phyloP scores from a whole-genome alignment of 2,888 invertebrate species.

The Ditula angustiorana region DNA sequence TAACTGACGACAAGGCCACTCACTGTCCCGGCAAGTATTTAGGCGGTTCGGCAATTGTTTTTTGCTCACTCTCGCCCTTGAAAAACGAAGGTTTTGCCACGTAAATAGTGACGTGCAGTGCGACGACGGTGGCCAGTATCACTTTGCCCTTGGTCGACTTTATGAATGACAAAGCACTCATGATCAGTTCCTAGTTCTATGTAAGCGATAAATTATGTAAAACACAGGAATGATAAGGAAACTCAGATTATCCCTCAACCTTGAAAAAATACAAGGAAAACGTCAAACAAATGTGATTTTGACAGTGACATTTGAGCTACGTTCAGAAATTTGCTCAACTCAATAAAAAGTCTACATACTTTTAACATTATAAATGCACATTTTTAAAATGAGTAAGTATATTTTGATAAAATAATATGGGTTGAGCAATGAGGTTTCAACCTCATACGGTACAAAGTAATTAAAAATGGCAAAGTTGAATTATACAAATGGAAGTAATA shows the following conservation, averaged over 20 bases:
- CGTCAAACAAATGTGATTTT: constrained; percentile 28
- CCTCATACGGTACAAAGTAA: too few relatives aligned
- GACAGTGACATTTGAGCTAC: constrained; percentile 19
- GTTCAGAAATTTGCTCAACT: constrained; percentile 13
- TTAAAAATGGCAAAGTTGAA: too few relatives aligned
- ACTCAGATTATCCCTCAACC: constrained; percentile 6
- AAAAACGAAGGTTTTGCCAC: constrained; percentile 77
- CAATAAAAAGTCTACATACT: too few relatives aligned
- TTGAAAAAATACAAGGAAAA: constrained; percentile 26
- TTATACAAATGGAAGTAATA: too few relatives aligned
- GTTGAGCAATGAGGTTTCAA: too few relatives aligned
- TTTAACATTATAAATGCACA: too few relatives aligned
- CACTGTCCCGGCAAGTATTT: constrained; percentile 73
- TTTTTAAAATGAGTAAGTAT: too few relatives aligned
- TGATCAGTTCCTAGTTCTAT: constrained; percentile 47
- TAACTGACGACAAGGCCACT: constrained; percentile 56
- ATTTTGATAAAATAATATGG: too few relatives aligned
- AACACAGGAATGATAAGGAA: constrained; percentile 22
- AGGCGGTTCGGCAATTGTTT: constrained; percentile 59
- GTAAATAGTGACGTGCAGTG: constrained; percentile 72
- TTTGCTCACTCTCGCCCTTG: constrained; percentile 60
- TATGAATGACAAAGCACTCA: constrained; percentile 70
- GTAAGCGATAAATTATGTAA: constrained; percentile 26
- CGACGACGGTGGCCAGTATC: constrained; percentile 71
- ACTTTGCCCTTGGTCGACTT: constrained; percentile 75